A percentile compares a stretch with the other conserved stretches of the same genome.
phyloP scores from a whole-genome alignment of 2,888 invertebrate genomes.

The Noctua janthina region DNA sequence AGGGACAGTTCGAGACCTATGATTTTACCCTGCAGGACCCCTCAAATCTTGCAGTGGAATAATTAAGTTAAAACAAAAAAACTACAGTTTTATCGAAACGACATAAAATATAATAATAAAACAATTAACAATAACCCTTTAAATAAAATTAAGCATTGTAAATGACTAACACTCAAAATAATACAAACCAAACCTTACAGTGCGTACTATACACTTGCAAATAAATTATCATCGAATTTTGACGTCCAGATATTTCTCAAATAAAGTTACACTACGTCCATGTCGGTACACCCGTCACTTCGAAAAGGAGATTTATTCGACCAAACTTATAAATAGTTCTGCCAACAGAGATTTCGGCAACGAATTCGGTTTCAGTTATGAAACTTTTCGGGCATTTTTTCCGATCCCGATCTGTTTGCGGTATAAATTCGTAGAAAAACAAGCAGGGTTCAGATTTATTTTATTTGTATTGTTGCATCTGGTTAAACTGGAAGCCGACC shows the following conservation, averaged over 20 bases:
- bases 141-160: not conserved
- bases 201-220: not conserved
- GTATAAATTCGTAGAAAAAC: not conserved
- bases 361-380: constrained; percentile 4
- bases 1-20: not conserved
- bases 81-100: no score
- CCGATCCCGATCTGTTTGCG: not conserved
- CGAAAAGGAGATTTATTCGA: not conserved
- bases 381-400: constrained; percentile 1
- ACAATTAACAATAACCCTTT: not conserved
- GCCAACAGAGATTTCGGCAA: constrained; percentile 6
- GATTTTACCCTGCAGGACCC: not conserved
- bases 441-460: not conserved
- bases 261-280: constrained; percentile 4
- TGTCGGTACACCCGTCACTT: not conserved
- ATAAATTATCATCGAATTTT: not conserved
- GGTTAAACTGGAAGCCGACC: no score
- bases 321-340: constrained; percentile 33
- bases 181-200: not conserved
- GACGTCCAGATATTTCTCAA: not conserved
- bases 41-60: not conserved
- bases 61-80: not conserved
- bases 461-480: not conserved
- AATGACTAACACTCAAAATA: not conserved
- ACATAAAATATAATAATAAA: not conserved